Conservation (phyloP, 2,113 vertebrate genomes). For the Melanerpes formicivorus region DNA sequence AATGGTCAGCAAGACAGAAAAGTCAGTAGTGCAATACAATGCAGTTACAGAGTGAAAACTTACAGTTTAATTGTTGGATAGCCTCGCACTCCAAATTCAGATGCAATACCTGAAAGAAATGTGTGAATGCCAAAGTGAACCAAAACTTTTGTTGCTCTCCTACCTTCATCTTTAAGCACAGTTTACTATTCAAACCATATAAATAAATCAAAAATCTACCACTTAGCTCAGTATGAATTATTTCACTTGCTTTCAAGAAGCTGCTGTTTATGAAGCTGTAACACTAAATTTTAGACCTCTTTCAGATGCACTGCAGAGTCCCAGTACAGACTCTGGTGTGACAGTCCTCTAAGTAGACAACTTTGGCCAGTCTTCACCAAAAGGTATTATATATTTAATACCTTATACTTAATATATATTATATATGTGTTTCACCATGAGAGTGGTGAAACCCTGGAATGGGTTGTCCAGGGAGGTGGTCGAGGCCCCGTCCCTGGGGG, state of each 20-base stretch:
- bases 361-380: background rate
- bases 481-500: too few relatives aligned
- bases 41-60: slow-evolving; percentile 64
- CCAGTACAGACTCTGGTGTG: background rate
- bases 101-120: slow-evolving; percentile 87
- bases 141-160: background rate
- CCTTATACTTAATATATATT: too few relatives aligned
- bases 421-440: too few relatives aligned
- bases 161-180: background rate
- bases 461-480: too few relatives aligned
- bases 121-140: background rate
- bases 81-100: slow-evolving; percentile 96
- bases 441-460: too few relatives aligned
- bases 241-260: background rate
- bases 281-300: background rate
- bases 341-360: background rate
- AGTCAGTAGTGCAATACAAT: background rate
- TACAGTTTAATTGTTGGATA: slow-evolving; percentile 99
- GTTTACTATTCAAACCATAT: background rate
- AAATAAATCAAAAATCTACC: background rate
- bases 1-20: background rate
- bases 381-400: background rate
- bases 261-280: background rate
- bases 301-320: background rate
- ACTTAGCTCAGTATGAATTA: background rate